These are phyloP conservation scores for Melangyna quadrimaculata DNA, from an alignment of 2,888 invertebrate genomes.

Conservation along the genomic window DNA sequence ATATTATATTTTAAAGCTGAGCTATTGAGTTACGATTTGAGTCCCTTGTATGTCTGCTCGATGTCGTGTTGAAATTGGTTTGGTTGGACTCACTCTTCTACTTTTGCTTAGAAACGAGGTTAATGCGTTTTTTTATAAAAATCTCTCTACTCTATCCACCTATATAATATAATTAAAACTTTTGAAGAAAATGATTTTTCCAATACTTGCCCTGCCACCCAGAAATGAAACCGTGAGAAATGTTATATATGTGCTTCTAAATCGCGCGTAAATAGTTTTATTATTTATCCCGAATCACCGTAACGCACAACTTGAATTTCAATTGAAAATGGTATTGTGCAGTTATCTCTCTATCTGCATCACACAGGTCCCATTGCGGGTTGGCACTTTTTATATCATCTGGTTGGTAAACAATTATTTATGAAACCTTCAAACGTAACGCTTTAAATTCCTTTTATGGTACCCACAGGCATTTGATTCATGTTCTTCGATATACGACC, in stretches of 20 bases:
- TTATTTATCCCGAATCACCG: background rate
- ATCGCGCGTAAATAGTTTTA: background rate
- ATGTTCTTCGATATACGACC: background rate
- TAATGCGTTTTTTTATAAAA: too few relatives aligned
- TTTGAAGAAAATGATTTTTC: too few relatives aligned
- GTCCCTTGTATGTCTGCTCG: too few relatives aligned
- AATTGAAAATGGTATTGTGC: background rate
- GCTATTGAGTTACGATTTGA: too few relatives aligned
- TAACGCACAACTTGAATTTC: constrained; percentile 5
- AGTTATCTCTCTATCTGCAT: background rate
- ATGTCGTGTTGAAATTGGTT: too few relatives aligned
- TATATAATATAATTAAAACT: too few relatives aligned
- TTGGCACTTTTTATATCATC: constrained; percentile 7
- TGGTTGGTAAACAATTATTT: constrained; percentile 5
- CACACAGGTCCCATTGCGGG: background rate
- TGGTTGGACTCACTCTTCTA: too few relatives aligned
- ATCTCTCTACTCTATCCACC: too few relatives aligned
- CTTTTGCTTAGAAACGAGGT: too few relatives aligned
- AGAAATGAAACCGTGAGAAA: constrained; percentile 13
- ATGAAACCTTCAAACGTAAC: constrained; percentile 25
- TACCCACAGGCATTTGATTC: constrained; percentile 14
- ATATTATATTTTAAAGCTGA: too few relatives aligned
- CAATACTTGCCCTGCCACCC: background rate
- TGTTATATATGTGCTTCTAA: background rate
- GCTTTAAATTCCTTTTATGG: constrained; percentile 40